A percentile compares a stretch with the other conserved stretches of the same genome.
Conservation (phyloP, 2,888 invertebrate genomes). For the Caradrina clavipalpis region DNA sequence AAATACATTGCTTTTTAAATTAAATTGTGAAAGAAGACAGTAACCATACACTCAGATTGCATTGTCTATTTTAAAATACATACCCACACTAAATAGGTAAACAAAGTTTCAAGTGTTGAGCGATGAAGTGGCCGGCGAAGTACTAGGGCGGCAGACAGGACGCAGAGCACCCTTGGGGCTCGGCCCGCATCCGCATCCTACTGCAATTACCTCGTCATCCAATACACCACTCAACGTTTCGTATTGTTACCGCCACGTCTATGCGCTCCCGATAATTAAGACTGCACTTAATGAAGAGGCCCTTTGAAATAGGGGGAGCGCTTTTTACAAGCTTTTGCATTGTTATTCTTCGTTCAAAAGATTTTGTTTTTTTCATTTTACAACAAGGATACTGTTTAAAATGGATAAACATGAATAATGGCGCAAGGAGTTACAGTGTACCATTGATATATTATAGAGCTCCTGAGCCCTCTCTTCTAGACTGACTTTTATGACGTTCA, state of each 20-base stretch:
- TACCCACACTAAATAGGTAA: constrained; percentile 38
- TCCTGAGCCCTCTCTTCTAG: neutral
- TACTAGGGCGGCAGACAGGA: constrained; percentile 52
- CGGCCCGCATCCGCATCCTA: constrained; percentile 76
- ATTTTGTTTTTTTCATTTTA: neutral
- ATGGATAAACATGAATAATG: too few relatives aligned
- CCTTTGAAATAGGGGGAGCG: constrained; percentile 21
- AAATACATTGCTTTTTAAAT: constrained; percentile 46
- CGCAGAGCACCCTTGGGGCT: constrained; percentile 49
- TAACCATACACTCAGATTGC: constrained; percentile 32
- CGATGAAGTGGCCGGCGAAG: constrained; percentile 61
- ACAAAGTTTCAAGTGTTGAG: constrained; percentile 52
- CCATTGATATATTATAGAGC: neutral
- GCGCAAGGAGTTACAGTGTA: neutral
- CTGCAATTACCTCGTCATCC: constrained; percentile 62
- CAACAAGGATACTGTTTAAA: neutral
- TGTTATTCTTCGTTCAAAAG: neutral
- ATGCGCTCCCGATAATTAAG: constrained; percentile 58
- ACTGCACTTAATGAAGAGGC: constrained; percentile 41
- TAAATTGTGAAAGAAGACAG: constrained; percentile 43
- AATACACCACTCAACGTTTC: constrained; percentile 61
- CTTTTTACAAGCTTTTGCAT: neutral
- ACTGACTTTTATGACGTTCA: constrained; percentile 23
- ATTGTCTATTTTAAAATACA: constrained; percentile 52
- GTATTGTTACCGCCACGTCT: constrained; percentile 60